Base-by-base conservation (phyloP, 2,888 invertebrate genomes). In the Drosophila affinis region DNA sequence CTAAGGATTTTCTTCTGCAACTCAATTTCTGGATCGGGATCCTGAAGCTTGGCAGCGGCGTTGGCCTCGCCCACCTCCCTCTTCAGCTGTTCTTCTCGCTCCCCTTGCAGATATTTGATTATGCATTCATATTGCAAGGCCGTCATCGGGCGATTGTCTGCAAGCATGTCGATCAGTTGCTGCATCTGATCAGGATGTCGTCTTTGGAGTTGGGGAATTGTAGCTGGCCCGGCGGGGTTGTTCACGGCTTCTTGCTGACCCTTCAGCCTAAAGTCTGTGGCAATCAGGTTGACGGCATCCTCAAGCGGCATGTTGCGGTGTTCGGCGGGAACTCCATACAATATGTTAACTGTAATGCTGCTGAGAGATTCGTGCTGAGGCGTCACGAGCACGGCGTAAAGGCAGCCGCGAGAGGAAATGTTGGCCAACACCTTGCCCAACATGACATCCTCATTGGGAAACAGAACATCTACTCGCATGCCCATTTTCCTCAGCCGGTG, bases 231-330 rank as follows among this genome's bases (percentile, higher is more conserved):
- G 5, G 39, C 2, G 1, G 47, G 32, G 14, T 29, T 39, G 24
- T 46, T 46, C 0, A 61, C 58, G 0, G 72, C 65, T 9, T 95
- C 81, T 91, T 93, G 77, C 7, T 93, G 92, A 91, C 94, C 93
- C 87, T 95, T 95, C 27, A 93, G 93, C 29, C 94, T 93, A 87
- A 95, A 95, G 86, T 97, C 96, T 1, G 95, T 94, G 9, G 95
- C 94, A 34, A 98, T 93, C 73, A 98, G 93, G 76, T 94, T 94
- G 67, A 98, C 93, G 0, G 98, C 97, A 92, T 98, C 98, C 62
- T 98, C 98, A 46, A 98, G 91, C 0, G 98, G 98, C 97, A 98
- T 98, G 93, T 98, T 98, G 81, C 98, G 95, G 92, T 98, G 98
- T 90, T 98, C 98, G 95, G 93, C 77, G 0, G 98, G 97, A 77